These are phyloP conservation scores for Meiosimyza platycephala DNA, from an alignment of 2,888 invertebrate species.

Conservation along the genomic window DNA sequence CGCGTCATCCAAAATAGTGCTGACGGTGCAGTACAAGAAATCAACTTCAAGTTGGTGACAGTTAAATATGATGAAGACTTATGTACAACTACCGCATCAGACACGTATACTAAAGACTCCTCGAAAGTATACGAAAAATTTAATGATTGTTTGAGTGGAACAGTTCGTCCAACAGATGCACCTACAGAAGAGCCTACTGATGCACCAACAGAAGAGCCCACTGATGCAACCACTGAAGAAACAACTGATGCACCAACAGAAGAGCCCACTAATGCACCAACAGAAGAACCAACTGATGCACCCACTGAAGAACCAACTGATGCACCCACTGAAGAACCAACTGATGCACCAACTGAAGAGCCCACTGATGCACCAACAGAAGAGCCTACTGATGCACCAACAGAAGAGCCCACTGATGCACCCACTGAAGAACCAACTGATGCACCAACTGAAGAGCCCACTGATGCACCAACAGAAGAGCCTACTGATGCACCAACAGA, in stretches of 20 bases:
- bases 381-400: not conserved
- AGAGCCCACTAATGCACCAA: not conserved
- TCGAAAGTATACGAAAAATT: not conserved
- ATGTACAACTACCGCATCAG: slow-evolving; percentile 1
- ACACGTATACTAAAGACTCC: not conserved
- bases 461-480: too few relatives aligned
- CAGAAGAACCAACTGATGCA: not conserved
- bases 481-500: too few relatives aligned
- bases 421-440: not conserved
- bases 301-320: not conserved
- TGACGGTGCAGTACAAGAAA: not conserved
- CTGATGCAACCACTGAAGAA: not conserved
- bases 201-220: not conserved
- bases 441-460: too few relatives aligned
- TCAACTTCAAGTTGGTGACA: not conserved
- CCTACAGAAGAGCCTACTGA: not conserved
- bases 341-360: not conserved
- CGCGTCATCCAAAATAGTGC: not conserved
- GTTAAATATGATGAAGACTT: not conserved
- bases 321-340: not conserved
- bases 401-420: not conserved
- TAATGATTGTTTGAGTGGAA: not conserved
- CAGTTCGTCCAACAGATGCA: not conserved
- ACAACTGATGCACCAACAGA: not conserved
- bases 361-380: not conserved